Evolutionary conservation across 2,113 vertebrate genomes (phyloP), one percentile per base, ranked within the genome.

Genomic region (Chrysemys picta): DNA sequence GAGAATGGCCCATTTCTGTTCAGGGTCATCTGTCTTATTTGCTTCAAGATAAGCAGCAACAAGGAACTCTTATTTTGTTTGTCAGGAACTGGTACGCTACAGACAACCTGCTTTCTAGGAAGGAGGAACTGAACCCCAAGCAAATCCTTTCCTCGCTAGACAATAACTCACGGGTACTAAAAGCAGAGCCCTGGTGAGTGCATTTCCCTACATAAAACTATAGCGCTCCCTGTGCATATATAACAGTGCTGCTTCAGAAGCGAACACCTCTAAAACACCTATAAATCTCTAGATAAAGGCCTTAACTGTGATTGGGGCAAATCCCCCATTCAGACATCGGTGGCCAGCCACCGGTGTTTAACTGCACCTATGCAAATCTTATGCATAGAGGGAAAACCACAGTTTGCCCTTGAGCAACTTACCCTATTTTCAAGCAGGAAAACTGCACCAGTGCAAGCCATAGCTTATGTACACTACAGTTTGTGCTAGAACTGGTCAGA

Each of bases 1-100:
- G n/a, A 17, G 52, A 91, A 87, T 21, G 42, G 52, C 57, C 82
- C 95, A 89, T 87, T 97, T 96, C 88, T 91, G 87, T 80, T 89
- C 93, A 2, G 2, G 52, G 52, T 29, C 87, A 59, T 85, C 89
- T 79, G 22, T 90, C 88, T 91, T 75, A 31, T 49, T 96, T 93
- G 76, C 82, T 93, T 93, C 80, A 94, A 91, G 84, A 84, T 84
- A 62, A 47, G 4, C 57, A 27, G 25, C 57, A 59, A 29, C 25
- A 59, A 29, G 9, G 25, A 59, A 59, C 25, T 59, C 25, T 29
- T 29, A 27, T 57, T 57, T 57, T 57, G 57, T 59, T 59, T 29
- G 56, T 56, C 54, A 56, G 54, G 54, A 56, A 53, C 52, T 53
- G 52, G 52, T 19, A 53, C 17, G 2, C 52, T 19, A 53, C 16